Evolutionary conservation across 2,888 invertebrate species (phyloP), one percentile per base, ranked within the genome.

Genomic region (Euproctis similis): DNA sequence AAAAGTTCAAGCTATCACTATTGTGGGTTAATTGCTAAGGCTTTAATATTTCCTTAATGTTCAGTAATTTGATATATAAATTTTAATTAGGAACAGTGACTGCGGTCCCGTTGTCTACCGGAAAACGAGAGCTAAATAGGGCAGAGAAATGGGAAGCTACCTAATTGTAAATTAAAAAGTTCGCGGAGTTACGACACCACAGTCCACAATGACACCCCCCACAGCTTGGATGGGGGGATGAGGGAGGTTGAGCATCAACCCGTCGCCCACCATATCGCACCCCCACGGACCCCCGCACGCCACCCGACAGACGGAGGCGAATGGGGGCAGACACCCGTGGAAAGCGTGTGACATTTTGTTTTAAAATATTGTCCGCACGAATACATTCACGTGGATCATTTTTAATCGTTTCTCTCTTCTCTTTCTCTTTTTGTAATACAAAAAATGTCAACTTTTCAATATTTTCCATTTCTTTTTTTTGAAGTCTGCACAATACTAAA

Each of bases 151-250:
- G 82, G 76, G 81, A 81, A 80, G 81, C 82, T 82, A 82, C 81
- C 81, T 84, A 82, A 84, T 84, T 82, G 82, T 84, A 84, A 84
- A 84, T 84, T 84, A 84, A 84, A 84, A 84, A 84, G 82, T 84
- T 84, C 81, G 80, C 76, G 70, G 75, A 84, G 82, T 82, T 82
- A 84, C 82, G 77, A 82, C 81, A 81, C 82, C 82, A 81, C 82
- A 82, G 82, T 82, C 82, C 80, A 81, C 81, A 82, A 74, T 77
- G 80, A 81, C 82, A 76, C 80, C 78, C 78, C n/a, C n/a, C 59
- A 59, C 56, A 51, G 59, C 59, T 53, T 53, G 64, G 42, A 41
- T 46, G 55, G 59, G 58, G n/a, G n/a, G n/a, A n/a, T n/a, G n/a
- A n/a, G n/a, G n/a, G n/a, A n/a, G n/a, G 67, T 54, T 44, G 53